phyloP scores from a whole-genome alignment of 2,797 vertebrate genomes.

The Heliangelus exortis region DNA sequence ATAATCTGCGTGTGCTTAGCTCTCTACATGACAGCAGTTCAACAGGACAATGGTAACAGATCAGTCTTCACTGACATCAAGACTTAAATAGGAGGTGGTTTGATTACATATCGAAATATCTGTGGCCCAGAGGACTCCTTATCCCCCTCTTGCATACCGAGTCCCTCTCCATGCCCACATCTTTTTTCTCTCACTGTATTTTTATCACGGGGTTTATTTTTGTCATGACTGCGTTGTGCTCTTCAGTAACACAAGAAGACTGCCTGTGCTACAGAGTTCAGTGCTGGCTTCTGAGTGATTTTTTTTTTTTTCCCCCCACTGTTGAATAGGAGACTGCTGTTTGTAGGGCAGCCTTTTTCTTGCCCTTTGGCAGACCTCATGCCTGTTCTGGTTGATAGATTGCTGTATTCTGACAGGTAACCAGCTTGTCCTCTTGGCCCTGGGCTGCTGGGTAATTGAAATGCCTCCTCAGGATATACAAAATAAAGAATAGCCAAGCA shows the following conservation, averaged over 20 bases:
- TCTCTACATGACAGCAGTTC: neutral
- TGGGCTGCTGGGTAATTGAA: neutral
- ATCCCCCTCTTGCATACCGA: neutral
- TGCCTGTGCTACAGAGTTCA: neutral
- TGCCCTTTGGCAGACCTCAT: neutral
- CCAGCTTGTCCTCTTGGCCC: neutral
- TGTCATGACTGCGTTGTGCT: neutral
- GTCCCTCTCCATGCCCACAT: neutral
- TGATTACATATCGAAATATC: fast-evolving
- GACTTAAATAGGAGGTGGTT: neutral
- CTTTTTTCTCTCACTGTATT: neutral
- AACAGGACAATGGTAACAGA: neutral
- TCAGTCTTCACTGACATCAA: neutral
- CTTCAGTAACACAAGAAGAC: neutral
- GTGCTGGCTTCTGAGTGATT: neutral
- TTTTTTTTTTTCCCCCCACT: neutral
- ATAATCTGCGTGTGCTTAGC: neutral
- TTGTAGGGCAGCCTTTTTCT: neutral
- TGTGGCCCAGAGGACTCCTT: neutral
- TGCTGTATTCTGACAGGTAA: neutral
- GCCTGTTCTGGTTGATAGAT: neutral
- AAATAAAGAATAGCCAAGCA: neutral
- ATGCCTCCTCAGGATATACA: neutral
- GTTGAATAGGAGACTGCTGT: neutral
- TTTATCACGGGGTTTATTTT: slow-evolving; percentile 32